Base-by-base conservation (phyloP, 2,888 invertebrate genomes). In the Hypsopygia costalis region DNA sequence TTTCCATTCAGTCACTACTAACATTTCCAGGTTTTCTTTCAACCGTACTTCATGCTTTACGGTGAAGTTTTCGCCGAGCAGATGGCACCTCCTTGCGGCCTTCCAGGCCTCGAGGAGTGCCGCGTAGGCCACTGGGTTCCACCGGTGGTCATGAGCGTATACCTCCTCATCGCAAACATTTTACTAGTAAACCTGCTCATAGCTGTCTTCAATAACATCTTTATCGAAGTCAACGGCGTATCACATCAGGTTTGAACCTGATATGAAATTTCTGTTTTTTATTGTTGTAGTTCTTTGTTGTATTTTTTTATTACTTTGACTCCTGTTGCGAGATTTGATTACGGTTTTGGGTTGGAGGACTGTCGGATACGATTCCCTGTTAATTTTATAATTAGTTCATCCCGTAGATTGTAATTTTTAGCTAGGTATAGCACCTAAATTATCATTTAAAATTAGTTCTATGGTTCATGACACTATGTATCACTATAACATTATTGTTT, bases 21-120 rank as follows among this genome's bases (percentile, higher is more conserved):
- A 82, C 79, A 70, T 66, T 87, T 85, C 27, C 87, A 94, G 94
- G 95, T 98, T 43, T 98, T 98, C 90, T 95, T 96, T 85, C 97
- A 98, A 87, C 99, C 97, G 11, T 99, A 99, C 85, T 99, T 98
- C 89, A 99, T 99, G 99, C 92, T 99, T 73, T 99, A 99, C 85
- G 99, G 99, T 60, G 99, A 99, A 89, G 96, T 99, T 55, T 99
- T 98, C 81, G 98, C 98, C 12, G 97, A 96, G 71, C 95, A 96
- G 71, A 98, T 99, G 81, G 97, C 98, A 69, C 97, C 97, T 12
- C 93, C 94, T 3, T 97, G 97, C 70, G 96, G 95, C n/a, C 91
- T 91, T 49, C 92, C 93, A 0, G 92, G 92, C 21, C 92, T 93
- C 72, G 89, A 91, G 41, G 90, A 92, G 25, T 97, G 97, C 78